Percentiles rank a stretch among this genome's conserved stretches.
Evolutionary conservation across 2,113 vertebrate genomes (phyloP).

Genomic region (Chaetura pelagica): DNA sequence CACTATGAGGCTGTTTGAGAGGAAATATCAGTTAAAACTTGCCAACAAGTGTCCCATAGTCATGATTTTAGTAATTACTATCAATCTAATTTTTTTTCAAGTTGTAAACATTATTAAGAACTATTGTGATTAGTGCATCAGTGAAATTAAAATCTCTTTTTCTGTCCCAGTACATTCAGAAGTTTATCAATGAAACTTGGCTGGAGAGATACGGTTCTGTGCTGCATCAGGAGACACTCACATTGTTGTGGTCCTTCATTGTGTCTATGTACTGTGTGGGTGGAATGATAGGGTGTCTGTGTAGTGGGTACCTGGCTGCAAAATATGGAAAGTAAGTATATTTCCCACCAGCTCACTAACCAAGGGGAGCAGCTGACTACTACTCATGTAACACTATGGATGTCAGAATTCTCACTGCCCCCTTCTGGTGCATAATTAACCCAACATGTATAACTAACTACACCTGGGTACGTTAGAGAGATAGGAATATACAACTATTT

Average conservation of each 20-base stretch:
- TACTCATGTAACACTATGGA: not conserved
- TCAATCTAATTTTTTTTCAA: not conserved
- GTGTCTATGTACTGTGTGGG: conserved; percentile 76
- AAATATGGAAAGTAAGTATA: conserved; percentile 75
- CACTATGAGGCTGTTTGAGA: not conserved
- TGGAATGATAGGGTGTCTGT: conserved; percentile 70
- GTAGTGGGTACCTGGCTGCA: conserved; percentile 73
- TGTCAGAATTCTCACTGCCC: not conserved
- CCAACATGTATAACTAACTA: not conserved
- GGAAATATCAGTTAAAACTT: not conserved
- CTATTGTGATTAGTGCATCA: not conserved
- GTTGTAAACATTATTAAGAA: not conserved
- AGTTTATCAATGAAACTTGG: conserved; percentile 85
- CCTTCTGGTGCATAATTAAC: not conserved
- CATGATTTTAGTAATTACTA: not conserved
- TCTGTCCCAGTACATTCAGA: conserved; percentile 79
- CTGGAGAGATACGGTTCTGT: conserved; percentile 61
- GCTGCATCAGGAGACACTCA: conserved; percentile 63
- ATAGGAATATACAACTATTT: not conserved
- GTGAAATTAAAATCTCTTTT: not conserved
- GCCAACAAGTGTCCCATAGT: not conserved
- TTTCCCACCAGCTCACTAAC: not conserved
- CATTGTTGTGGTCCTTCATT: conserved; percentile 77
- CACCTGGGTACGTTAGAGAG: not conserved
- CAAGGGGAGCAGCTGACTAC: not conserved